phyloP scores from a whole-genome alignment of 2,113 vertebrate genomes.

The Zosterops borbonicus region DNA sequence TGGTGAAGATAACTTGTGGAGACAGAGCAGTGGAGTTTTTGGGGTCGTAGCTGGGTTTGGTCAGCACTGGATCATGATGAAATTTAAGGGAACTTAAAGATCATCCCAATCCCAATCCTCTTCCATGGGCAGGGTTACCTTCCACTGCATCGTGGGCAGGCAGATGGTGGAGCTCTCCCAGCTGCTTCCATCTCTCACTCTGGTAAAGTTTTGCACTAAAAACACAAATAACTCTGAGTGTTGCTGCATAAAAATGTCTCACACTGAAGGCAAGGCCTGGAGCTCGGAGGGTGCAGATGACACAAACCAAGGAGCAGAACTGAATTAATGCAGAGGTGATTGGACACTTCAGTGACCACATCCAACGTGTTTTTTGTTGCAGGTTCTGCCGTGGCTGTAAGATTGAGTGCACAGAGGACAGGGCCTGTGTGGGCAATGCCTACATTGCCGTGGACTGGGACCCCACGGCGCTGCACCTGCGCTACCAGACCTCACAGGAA shows the following conservation, averaged over 20 bases:
- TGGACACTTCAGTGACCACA: neutral
- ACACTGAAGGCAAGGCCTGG: neutral
- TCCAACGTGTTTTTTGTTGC: neutral
- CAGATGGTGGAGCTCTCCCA: neutral
- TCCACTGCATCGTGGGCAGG: neutral
- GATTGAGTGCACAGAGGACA: slow-evolving; percentile 90
- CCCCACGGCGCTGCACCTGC: slow-evolving; percentile 94
- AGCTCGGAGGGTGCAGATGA: neutral
- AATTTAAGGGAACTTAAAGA: neutral
- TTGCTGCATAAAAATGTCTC: neutral
- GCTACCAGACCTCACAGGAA: slow-evolving; percentile 98
- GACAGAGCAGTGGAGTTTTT: neutral
- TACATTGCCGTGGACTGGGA: slow-evolving; percentile 99
- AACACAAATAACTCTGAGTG: neutral
- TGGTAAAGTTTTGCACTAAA: neutral
- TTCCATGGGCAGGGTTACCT: neutral
- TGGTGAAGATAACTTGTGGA: neutral
- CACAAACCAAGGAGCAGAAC: neutral
- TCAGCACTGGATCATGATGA: neutral
- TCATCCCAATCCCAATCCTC: neutral
- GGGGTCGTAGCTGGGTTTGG: rapidly evolving
- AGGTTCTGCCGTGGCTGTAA: slow-evolving; percentile 96
- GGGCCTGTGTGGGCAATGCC: slow-evolving; percentile 88
- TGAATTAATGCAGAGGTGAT: neutral
- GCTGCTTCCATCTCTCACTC: neutral